phyloP scores from a whole-genome alignment of 2,888 invertebrate species.

The Pheosia tremula region DNA sequence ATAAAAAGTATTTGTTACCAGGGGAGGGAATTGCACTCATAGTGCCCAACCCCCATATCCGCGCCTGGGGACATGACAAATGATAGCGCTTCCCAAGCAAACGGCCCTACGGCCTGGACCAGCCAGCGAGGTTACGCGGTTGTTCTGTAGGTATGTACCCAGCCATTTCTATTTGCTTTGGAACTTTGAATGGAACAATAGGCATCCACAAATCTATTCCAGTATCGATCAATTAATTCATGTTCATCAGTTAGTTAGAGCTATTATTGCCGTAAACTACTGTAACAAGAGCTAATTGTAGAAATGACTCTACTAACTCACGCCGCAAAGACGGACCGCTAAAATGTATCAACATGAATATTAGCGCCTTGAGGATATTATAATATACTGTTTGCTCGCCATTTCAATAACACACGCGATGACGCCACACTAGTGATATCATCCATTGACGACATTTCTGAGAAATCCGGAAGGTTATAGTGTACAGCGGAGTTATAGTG shows the following conservation, averaged over 20 bases:
- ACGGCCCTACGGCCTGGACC: too few relatives aligned
- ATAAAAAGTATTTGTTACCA: too few relatives aligned
- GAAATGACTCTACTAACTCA: constrained; percentile 23
- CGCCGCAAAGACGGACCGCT: constrained; percentile 17
- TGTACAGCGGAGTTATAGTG: too few relatives aligned
- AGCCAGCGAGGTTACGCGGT: too few relatives aligned
- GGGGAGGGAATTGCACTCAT: too few relatives aligned
- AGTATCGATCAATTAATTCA: constrained; percentile 16
- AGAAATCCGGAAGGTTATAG: constrained; percentile 16
- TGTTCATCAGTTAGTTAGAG: constrained; percentile 5
- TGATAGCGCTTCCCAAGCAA: too few relatives aligned
- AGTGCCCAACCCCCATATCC: too few relatives aligned
- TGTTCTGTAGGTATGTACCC: too few relatives aligned
- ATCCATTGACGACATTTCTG: constrained; percentile 30
- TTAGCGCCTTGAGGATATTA: constrained; percentile 7
- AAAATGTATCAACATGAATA: constrained; percentile 19
- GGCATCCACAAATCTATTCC: constrained; percentile 12
- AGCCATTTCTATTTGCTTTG: neutral
- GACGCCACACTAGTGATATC: constrained; percentile 40
- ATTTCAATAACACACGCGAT: constrained; percentile 28
- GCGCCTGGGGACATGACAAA: too few relatives aligned
- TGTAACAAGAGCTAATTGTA: constrained; percentile 26
- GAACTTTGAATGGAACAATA: too few relatives aligned
- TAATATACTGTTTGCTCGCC: constrained; percentile 6
- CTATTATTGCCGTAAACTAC: constrained; percentile 15